phyloP scores from a whole-genome alignment of 92 coral and sea anemone genomes.

The Porites lobata region DNA sequence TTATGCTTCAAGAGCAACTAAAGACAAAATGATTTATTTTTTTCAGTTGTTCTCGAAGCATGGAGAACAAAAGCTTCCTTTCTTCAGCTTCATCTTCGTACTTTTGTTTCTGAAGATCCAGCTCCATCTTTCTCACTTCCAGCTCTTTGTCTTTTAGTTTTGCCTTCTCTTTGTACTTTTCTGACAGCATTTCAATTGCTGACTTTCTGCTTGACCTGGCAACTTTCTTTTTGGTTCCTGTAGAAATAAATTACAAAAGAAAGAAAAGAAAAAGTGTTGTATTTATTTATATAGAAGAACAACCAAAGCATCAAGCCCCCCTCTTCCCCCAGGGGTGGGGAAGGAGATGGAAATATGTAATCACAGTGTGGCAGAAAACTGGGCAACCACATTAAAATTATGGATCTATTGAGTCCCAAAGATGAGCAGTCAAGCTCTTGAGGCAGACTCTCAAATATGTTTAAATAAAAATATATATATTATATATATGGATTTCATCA shows the following conservation, averaged over 20 bases:
- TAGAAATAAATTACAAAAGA: constrained; percentile 34
- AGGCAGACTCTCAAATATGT: constrained; percentile 17
- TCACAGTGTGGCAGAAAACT: constrained; percentile 56
- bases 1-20: constrained; percentile 41
- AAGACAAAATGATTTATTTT: constrained; percentile 51
- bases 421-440: constrained; percentile 58
- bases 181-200: constrained; percentile 66
- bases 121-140: constrained; percentile 61
- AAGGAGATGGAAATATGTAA: constrained; percentile 50
- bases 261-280: constrained; percentile 39
- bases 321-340: constrained; percentile 59
- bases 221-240: constrained; percentile 41
- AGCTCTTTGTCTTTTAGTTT: constrained; percentile 67
- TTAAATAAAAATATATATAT: constrained; percentile 11
- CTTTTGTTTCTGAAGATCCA: constrained; percentile 57
- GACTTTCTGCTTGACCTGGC: constrained; percentile 44
- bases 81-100: constrained; percentile 64
- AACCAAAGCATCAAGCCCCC: constrained; percentile 33
- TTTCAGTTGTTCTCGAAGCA: constrained; percentile 42
- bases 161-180: constrained; percentile 64
- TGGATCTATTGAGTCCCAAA: constrained; percentile 56
- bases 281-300: constrained; percentile 39
- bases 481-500: constrained; percentile 46
- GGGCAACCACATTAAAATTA: constrained; percentile 59
- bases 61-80: constrained; percentile 57